Percentiles rank a stretch among this genome's conserved stretches.
These are phyloP conservation scores for Trichogramma evanescens DNA, from an alignment of 2,888 invertebrate species.

Conservation along the genomic window DNA sequence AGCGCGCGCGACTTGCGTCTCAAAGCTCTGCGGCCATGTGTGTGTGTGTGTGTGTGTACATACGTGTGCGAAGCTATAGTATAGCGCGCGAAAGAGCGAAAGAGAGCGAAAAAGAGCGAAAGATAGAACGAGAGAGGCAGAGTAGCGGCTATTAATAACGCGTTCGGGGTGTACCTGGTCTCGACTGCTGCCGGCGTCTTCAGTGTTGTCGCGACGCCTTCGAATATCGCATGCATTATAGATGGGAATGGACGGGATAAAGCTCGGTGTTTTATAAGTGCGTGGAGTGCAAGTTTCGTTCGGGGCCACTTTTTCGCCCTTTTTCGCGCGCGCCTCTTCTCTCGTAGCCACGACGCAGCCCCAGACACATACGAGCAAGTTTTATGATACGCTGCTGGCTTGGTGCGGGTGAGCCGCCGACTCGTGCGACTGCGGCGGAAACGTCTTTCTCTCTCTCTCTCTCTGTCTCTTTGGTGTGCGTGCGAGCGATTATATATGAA, in stretches of 20 bases:
- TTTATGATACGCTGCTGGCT: too few relatives aligned
- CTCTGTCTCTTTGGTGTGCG: too few relatives aligned
- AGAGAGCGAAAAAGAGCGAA: conserved; percentile 1
- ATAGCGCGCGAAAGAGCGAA: background rate
- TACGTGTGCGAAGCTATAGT: conserved; percentile 8
- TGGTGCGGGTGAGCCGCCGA: too few relatives aligned
- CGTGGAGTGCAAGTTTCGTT: conserved; percentile 21
- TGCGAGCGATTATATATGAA: too few relatives aligned
- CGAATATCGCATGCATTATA: conserved; percentile 32
- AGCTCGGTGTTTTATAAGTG: background rate
- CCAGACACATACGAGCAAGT: background rate
- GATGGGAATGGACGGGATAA: too few relatives aligned
- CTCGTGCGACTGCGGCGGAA: too few relatives aligned
- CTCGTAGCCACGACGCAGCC: conserved; percentile 8
- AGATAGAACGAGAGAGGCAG: conserved; percentile 29
- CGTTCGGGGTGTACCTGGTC: conserved; percentile 47
- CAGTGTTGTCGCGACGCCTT: conserved; percentile 47
- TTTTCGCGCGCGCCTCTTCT: conserved; percentile 9
- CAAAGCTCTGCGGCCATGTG: background rate
- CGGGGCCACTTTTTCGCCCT: background rate
- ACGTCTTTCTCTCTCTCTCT: too few relatives aligned
- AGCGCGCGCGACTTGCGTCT: too few relatives aligned
- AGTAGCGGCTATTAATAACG: conserved; percentile 46
- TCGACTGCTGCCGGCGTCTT: conserved; percentile 41
- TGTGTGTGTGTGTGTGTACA: background rate